A percentile compares a stretch with the other conserved stretches of the same genome.
phyloP scores from a whole-genome alignment of 1,140 invertebrate species.

The Papilio polytes region DNA sequence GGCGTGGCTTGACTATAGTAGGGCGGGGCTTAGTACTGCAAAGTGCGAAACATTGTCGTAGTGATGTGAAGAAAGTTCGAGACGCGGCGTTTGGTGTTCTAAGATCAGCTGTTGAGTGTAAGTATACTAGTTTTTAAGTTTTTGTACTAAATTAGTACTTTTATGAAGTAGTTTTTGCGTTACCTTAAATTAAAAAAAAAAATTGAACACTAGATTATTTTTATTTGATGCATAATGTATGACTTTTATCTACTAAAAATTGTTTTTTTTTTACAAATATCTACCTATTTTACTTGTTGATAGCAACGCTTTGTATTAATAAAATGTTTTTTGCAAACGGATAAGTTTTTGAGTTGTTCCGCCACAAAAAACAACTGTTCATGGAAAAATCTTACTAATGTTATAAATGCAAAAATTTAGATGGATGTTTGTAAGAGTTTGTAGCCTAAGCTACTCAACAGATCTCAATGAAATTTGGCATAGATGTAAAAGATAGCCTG shows the following conservation, averaged over 20 bases:
- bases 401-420: not conserved
- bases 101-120: constrained; percentile 2
- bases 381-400: not conserved
- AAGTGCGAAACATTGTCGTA: not conserved
- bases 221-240: not conserved
- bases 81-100: not conserved
- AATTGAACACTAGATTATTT: not conserved
- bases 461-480: too few relatives aligned
- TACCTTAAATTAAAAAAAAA: not conserved
- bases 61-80: not conserved
- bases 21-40: not conserved
- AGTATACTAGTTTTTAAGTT: not conserved
- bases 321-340: not conserved
- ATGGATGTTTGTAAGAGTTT: too few relatives aligned
- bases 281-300: not conserved
- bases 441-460: too few relatives aligned
- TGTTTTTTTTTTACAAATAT: not conserved
- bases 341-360: not conserved
- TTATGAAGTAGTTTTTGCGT: not conserved
- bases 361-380: too few relatives aligned
- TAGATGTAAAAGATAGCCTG: too few relatives aligned
- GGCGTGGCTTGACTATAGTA: not conserved
- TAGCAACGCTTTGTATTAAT: not conserved
- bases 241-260: not conserved
- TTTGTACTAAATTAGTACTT: not conserved